Percentiles rank a stretch among this genome's conserved stretches.
Evolutionary conservation across 2,113 vertebrate species (phyloP).

Genomic region (Varanus komodoensis): DNA sequence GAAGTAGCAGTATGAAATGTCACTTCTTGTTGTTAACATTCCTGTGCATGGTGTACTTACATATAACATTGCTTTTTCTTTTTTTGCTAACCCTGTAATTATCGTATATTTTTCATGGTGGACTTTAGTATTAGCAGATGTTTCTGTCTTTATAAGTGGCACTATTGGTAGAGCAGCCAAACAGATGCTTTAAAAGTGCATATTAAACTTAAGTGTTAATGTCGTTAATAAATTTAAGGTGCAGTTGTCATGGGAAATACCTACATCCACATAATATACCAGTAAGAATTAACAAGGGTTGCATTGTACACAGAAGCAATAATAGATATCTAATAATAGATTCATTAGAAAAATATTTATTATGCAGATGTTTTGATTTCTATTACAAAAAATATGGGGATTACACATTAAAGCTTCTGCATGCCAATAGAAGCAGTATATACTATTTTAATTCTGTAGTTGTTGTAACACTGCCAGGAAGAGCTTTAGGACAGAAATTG

Average conservation of each 20-base stretch:
- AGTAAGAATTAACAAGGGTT: constrained; percentile 10
- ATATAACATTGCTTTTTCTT: constrained; percentile 58
- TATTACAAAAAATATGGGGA: constrained; percentile 1
- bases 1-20: constrained; percentile 62
- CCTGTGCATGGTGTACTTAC: constrained; percentile 60
- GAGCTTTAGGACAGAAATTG: constrained; percentile 26
- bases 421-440: neutral
- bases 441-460: neutral
- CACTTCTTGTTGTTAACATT: constrained; percentile 66
- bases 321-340: constrained; percentile 19
- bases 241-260: neutral
- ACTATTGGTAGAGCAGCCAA: constrained; percentile 50
- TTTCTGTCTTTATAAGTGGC: constrained; percentile 64
- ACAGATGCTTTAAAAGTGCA: constrained; percentile 36
- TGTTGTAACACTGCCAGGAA: neutral
- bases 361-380: neutral
- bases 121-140: constrained; percentile 55
- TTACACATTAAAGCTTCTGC: constrained; percentile 6
- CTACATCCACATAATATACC: neutral
- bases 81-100: constrained; percentile 62
- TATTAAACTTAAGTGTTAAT: constrained; percentile 41
- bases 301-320: constrained; percentile 25
- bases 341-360: constrained; percentile 8
- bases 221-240: constrained; percentile 26
- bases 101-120: constrained; percentile 59